phyloP scores from a whole-genome alignment of 2,888 invertebrate species.

The Pseudoips prasinana region DNA sequence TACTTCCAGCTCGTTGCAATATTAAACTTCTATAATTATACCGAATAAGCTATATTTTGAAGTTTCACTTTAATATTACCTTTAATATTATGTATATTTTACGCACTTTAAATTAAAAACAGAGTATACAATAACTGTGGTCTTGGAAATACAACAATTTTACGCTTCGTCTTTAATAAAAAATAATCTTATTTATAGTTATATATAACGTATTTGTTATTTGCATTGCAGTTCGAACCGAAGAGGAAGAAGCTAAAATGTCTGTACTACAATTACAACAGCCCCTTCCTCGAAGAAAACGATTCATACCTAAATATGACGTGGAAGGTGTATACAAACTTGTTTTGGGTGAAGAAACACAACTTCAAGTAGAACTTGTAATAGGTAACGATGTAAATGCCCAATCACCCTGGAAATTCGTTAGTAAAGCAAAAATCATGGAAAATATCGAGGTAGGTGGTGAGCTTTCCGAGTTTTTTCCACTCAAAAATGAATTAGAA shows the following conservation, averaged over 20 bases:
- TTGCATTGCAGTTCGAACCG: slow-evolving; percentile 46
- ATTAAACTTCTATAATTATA: no score
- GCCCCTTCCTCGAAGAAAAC: slow-evolving; percentile 60
- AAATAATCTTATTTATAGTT: no score
- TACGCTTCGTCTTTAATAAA: no score
- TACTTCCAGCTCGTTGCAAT: no score
- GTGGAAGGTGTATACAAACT: slow-evolving; percentile 81
- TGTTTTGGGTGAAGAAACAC: slow-evolving; percentile 79
- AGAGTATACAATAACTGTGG: no score
- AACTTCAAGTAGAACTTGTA: slow-evolving; percentile 83
- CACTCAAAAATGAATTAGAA: slow-evolving; percentile 59
- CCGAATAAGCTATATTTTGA: no score
- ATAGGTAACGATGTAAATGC: slow-evolving; percentile 86
- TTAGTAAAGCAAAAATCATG: slow-evolving; percentile 82
- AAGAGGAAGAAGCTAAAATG: slow-evolving; percentile 41
- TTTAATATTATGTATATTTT: no score
- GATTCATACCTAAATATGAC: slow-evolving; percentile 74
- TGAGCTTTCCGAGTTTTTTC: slow-evolving; percentile 70
- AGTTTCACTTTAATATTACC: no score
- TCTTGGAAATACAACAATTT: no score
- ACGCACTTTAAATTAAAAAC: no score
- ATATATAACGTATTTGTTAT: no score
- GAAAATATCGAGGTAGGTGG: slow-evolving; percentile 83
- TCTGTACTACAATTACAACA: slow-evolving; percentile 11
- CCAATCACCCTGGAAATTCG: slow-evolving; percentile 88